These are phyloP conservation scores for Papilio polyxenes DNA, from an alignment of 1,140 invertebrate species.

Conservation along the genomic window DNA sequence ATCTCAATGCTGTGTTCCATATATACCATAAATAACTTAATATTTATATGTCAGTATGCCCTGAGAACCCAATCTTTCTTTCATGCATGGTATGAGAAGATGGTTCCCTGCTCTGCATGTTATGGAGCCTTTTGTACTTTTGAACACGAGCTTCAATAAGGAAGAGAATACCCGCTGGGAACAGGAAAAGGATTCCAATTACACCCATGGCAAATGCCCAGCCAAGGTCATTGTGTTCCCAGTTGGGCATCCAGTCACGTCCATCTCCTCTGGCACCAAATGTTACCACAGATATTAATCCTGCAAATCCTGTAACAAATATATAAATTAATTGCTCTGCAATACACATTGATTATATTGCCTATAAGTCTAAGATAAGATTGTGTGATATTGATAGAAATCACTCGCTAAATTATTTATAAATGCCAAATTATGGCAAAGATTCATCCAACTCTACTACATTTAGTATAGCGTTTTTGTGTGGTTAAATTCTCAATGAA, in stretches of 20 bases:
- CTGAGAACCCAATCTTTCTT: constrained; percentile 72
- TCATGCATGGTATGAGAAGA: constrained; percentile 83
- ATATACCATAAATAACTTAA: not conserved
- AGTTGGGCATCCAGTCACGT: constrained; percentile 97
- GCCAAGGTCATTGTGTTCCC: constrained; percentile 96
- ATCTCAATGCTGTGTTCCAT: not conserved
- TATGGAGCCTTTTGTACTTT: constrained; percentile 85
- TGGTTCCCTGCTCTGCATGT: constrained; percentile 83
- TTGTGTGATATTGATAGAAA: too few species aligned
- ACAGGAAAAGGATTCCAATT: constrained; percentile 86
- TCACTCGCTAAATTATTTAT: too few species aligned
- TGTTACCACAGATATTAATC: constrained; percentile 82
- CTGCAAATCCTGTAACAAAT: constrained; percentile 85
- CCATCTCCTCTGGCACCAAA: constrained; percentile 95
- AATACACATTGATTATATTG: not conserved
- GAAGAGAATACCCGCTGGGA: constrained; percentile 89
- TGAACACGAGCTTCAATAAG: constrained; percentile 90
- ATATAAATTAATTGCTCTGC: not conserved
- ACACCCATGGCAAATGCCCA: constrained; percentile 96
- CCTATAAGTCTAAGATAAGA: too few species aligned
- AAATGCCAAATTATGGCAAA: too few species aligned
- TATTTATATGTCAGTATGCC: constrained; percentile 82
- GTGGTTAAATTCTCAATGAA: not conserved
- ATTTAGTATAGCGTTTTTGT: too few species aligned
- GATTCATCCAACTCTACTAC: too few species aligned